Evolutionary conservation across 2,113 vertebrate genomes (phyloP), one percentile per base, ranked within the genome.

Genomic region (Pterocles burchelli): DNA sequence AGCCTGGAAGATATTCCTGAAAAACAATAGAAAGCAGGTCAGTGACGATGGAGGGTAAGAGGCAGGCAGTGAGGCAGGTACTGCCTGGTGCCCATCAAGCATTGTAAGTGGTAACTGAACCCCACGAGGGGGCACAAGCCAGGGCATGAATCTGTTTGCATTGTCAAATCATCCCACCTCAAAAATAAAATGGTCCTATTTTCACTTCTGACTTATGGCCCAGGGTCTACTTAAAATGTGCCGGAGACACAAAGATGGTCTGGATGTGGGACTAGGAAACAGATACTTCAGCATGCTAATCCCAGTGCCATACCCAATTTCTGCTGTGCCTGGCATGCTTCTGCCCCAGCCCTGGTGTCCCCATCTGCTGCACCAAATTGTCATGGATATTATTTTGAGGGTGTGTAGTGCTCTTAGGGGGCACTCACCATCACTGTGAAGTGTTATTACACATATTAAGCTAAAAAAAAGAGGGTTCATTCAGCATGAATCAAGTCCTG

Each of bases 1-100:
- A 98, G 97, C 75, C 98, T 98, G 67, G 99, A 98, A 41, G 99
- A 99, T 97, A 99, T 98, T 98, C 99, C 99, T 99, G 94, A 10
- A 98, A 98, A 82, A 94, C 62, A 93, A 96, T 4, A 97, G 70
- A 63, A 65, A 95, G 33, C 68, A 94, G 11, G 45, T 85, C 43
- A 87, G 61, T 9, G 28, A 57, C 0, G 1, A 26, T 2, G 13
- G 51, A 31, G 34, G 10, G 25, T 15, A 28, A 71, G 24, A 91
- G 43, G 57, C 49, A 26, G 26, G 9, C 2, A 1, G 67, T 33
- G 62, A 92, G 91, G 63, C 15, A 3, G 3, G 43, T 62, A 43
- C 15, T 52, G 41, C 11, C 41, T 33, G 9, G 21, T 31, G 59
- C 48, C 90, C 28, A 22, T 65, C 66, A 24, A 11, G 9, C 33